Percentiles rank a stretch among this genome's conserved stretches.
These are phyloP conservation scores for Murina feae DNA, from an alignment of 2,113 vertebrate species.

Conservation along the genomic window DNA sequence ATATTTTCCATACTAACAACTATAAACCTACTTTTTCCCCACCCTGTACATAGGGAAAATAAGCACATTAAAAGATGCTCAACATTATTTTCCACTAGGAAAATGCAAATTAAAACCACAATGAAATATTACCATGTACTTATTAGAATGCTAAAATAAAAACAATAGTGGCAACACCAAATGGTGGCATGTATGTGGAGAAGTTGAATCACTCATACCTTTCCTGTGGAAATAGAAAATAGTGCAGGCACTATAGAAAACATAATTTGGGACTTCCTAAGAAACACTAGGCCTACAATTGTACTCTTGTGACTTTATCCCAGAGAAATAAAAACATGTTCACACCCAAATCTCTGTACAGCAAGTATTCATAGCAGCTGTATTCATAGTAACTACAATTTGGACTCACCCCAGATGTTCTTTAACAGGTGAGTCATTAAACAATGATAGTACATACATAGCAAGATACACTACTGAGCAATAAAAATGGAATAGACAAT, in stretches of 20 bases:
- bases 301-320: neutral
- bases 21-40: neutral
- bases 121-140: neutral
- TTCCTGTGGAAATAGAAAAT: neutral
- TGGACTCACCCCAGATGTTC: neutral
- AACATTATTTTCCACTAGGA: too few species aligned
- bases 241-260: neutral
- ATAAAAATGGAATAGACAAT: neutral
- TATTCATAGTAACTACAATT: neutral
- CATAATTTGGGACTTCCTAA: neutral
- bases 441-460: rapidly evolving
- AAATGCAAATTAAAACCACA: neutral
- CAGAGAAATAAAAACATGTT: neutral
- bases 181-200: neutral
- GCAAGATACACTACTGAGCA: neutral
- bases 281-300: neutral
- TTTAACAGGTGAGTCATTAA: neutral
- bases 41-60: neutral
- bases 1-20: neutral
- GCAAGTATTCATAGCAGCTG: neutral
- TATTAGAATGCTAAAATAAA: neutral
- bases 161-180: neutral
- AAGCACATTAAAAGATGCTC: neutral
- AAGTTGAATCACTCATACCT: neutral
- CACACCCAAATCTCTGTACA: neutral